Evolutionary conservation across 2,113 vertebrate species (phyloP).

Genomic region (Silurus glanis): DNA sequence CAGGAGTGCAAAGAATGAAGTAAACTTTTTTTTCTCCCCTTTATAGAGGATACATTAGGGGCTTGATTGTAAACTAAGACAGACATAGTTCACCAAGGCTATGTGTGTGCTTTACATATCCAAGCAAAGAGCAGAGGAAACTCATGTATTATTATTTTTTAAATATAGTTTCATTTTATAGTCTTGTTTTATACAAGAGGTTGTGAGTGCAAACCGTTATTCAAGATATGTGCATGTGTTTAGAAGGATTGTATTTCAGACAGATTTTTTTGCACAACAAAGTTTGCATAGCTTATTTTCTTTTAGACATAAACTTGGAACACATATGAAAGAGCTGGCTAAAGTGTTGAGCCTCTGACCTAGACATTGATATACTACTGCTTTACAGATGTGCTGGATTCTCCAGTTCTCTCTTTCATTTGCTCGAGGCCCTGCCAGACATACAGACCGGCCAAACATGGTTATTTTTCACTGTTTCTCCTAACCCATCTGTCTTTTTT

Average conservation of each 20-base stretch:
- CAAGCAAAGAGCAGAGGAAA: not conserved
- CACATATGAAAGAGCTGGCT: conserved; percentile 9
- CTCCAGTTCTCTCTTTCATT: conserved; percentile 21
- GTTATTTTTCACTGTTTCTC: conserved; percentile 33
- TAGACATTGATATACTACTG: conserved; percentile 20
- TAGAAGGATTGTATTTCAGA: not conserved
- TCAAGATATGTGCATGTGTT: conserved; percentile 8
- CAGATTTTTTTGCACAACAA: not conserved
- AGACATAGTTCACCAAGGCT: conserved; percentile 6
- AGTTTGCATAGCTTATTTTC: conserved; percentile 12
- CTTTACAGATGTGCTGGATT: conserved; percentile 24
- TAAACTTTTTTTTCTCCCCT: conserved; percentile 23
- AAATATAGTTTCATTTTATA: not conserved
- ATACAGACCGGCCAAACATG: conserved; percentile 1
- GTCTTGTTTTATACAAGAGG: not conserved
- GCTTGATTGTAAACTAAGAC: conserved; percentile 28
- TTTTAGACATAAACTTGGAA: conserved; percentile 7
- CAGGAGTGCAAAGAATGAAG: conserved; percentile 50
- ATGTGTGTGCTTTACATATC: not conserved
- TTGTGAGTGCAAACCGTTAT: not conserved
- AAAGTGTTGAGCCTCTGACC: not conserved
- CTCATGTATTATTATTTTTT: not conserved
- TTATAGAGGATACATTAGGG: conserved; percentile 35
- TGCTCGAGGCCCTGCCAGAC: not conserved
- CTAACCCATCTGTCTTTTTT: conserved; percentile 28